Percentiles rank a stretch among this genome's conserved stretches.
These are phyloP conservation scores for Willisornis vidua DNA, from an alignment of 2,113 vertebrate genomes.

Conservation along the genomic window DNA sequence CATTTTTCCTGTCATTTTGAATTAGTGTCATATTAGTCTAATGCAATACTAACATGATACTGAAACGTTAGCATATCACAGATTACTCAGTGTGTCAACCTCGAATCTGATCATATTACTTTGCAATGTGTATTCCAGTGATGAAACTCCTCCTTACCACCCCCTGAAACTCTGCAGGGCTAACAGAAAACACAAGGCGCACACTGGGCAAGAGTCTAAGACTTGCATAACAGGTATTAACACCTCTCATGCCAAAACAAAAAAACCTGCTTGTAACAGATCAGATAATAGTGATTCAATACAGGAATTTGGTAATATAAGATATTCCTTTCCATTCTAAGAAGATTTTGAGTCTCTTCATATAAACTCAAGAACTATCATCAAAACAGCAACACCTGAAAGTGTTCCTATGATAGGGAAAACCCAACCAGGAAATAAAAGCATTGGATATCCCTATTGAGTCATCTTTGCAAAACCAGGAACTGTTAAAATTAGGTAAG, in stretches of 20 bases:
- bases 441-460: background rate
- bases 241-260: background rate
- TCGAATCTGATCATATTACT: conserved; percentile 73
- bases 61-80: conserved; percentile 79
- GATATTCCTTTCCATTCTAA: background rate
- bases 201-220: background rate
- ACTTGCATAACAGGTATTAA: background rate
- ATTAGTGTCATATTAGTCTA: conserved; percentile 80
- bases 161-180: background rate
- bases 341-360: background rate
- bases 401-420: background rate
- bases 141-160: background rate
- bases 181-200: background rate
- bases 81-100: conserved; percentile 76
- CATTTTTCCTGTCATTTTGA: conserved; percentile 75
- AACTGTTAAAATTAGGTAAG: background rate
- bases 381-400: background rate
- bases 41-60: conserved; percentile 76
- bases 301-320: background rate
- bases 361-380: background rate
- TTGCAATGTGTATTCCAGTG: conserved; percentile 6
- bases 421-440: background rate
- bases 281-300: background rate
- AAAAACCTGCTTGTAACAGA: background rate
- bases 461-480: background rate